Evolutionary conservation across 2,888 invertebrate genomes (phyloP).

Genomic region (Drosophila conformis): DNA sequence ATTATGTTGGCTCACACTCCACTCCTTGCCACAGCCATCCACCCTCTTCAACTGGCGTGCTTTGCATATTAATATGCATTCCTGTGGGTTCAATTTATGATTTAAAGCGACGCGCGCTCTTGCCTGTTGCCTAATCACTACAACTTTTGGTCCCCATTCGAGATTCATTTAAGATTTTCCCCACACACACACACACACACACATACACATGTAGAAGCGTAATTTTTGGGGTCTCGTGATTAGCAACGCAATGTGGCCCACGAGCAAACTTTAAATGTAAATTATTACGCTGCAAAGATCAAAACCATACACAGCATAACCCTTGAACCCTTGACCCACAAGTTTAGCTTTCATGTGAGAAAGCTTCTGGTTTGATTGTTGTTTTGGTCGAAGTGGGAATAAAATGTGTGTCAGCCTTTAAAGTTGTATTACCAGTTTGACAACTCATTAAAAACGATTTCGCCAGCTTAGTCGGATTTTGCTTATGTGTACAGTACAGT

Average conservation of each 20-base stretch:
- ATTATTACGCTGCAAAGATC: slow-evolving; percentile 66
- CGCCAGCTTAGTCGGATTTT: background rate
- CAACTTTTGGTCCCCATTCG: slow-evolving; percentile 16
- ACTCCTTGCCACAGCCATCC: slow-evolving; percentile 1
- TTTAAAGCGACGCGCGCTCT: slow-evolving; percentile 57
- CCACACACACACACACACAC: background rate
- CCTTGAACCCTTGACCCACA: slow-evolving; percentile 27
- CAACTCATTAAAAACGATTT: slow-evolving; percentile 11
- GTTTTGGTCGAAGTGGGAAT: slow-evolving; percentile 2
- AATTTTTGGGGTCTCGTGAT: slow-evolving; percentile 25
- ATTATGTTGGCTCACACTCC: slow-evolving; percentile 71
- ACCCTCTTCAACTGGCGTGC: slow-evolving; percentile 52
- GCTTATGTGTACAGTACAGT: background rate
- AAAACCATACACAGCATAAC: slow-evolving; percentile 35
- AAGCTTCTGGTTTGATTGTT: background rate
- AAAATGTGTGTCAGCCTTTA: slow-evolving; percentile 18
- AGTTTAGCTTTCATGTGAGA: slow-evolving; percentile 26
- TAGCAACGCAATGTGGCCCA: slow-evolving; percentile 21
- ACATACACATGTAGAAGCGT: background rate
- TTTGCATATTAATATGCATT: slow-evolving; percentile 80
- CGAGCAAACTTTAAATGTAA: slow-evolving; percentile 27
- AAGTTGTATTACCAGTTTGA: slow-evolving; percentile 15
- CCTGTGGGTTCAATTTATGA: slow-evolving; percentile 70
- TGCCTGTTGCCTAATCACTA: slow-evolving; percentile 58
- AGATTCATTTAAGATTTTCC: slow-evolving; percentile 26